These are phyloP conservation scores for Seriola quinqueradiata DNA, from an alignment of 2,113 vertebrate genomes.

Conservation along the genomic window DNA sequence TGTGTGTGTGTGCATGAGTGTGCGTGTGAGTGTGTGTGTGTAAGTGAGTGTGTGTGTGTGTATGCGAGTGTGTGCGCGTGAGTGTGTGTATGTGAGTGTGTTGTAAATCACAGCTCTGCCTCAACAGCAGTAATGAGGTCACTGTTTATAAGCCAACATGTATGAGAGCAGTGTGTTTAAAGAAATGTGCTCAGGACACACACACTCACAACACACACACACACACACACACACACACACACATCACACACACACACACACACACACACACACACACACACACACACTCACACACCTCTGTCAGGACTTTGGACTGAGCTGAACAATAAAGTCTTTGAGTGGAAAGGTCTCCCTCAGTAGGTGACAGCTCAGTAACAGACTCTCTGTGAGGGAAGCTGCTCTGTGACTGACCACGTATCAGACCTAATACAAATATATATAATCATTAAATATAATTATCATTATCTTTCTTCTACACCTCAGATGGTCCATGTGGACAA, in stretches of 20 bases:
- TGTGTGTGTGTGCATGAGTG: neutral
- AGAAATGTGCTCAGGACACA: neutral
- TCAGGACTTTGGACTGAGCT: constrained; percentile 65
- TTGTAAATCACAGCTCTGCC: constrained; percentile 25
- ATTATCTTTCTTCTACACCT: constrained; percentile 18
- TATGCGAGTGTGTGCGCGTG: neutral
- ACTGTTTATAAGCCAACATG: constrained; percentile 42
- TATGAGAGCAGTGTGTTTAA: constrained; percentile 34
- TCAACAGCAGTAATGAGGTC: constrained; percentile 49
- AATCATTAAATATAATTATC: constrained; percentile 15
- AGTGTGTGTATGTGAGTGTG: neutral
- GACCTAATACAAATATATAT: too few relatives aligned
- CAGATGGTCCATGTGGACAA: neutral
- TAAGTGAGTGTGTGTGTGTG: neutral
- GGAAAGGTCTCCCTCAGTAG: constrained; percentile 66
- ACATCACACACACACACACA: neutral
- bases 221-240: too few relatives aligned
- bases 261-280: too few relatives aligned
- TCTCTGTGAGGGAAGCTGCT: too few relatives aligned
- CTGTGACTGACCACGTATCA: too few relatives aligned
- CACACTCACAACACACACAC: too few relatives aligned
- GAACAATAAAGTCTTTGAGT: constrained; percentile 75
- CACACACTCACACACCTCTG: constrained; percentile 45
- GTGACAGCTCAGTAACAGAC: constrained; percentile 54
- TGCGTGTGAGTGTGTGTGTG: neutral